A percentile compares a stretch with the other conserved stretches of the same genome.
Evolutionary conservation across 2,888 invertebrate genomes (phyloP).

Genomic region (Cataglyphis altisquamis): DNA sequence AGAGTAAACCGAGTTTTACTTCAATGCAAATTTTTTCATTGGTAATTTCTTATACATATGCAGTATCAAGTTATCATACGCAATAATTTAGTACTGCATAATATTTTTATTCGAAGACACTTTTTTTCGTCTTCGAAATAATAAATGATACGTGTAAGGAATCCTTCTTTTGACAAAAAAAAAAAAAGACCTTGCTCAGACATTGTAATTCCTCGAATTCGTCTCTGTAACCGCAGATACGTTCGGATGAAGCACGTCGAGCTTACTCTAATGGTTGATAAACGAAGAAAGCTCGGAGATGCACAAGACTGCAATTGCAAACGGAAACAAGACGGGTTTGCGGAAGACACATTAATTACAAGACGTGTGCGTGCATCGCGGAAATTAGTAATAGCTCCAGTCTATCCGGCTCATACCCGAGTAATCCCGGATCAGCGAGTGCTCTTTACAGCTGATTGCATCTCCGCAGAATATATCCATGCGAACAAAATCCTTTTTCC

Average conservation of each 20-base stretch:
- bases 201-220: background rate
- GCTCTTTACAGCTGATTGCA: constrained; percentile 41
- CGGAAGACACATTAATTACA: constrained; percentile 58
- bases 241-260: background rate
- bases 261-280: constrained; percentile 46
- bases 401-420: constrained; percentile 65
- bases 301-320: constrained; percentile 33
- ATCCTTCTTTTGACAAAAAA: background rate
- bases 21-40: background rate
- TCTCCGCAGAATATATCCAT: constrained; percentile 15
- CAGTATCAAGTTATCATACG: background rate
- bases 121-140: background rate
- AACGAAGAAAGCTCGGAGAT: background rate
- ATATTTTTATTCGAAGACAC: background rate
- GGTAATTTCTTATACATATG: background rate
- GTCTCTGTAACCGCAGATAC: background rate
- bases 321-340: constrained; percentile 46
- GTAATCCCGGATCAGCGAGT: constrained; percentile 67
- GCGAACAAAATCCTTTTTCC: constrained; percentile 13
- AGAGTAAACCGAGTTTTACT: background rate
- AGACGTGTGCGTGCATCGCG: constrained; percentile 58
- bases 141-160: background rate
- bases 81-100: background rate
- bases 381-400: constrained; percentile 78
- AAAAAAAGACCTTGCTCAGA: background rate